phyloP scores from a whole-genome alignment of 2,113 vertebrate species.

The Tricholaema leucomelas region DNA sequence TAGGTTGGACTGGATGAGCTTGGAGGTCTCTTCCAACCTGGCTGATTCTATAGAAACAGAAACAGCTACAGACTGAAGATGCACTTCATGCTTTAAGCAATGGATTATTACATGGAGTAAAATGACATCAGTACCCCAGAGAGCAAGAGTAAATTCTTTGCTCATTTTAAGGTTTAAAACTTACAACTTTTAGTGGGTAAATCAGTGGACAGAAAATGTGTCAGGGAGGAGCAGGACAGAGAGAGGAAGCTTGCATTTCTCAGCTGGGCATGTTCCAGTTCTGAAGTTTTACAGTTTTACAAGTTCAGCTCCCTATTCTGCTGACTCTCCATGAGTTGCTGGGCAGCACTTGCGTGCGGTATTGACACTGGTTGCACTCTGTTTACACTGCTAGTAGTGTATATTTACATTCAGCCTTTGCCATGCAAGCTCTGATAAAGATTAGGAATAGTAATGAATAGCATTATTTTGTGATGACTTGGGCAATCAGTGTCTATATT shows the following conservation, averaged over 20 bases:
- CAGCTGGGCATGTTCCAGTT: background rate
- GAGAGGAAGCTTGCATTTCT: background rate
- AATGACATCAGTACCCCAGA: background rate
- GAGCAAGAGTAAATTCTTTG: background rate
- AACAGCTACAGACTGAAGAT: too few relatives aligned
- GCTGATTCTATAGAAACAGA: too few relatives aligned
- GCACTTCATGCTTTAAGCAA: background rate
- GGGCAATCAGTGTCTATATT: background rate
- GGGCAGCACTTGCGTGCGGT: background rate
- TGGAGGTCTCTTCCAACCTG: too few relatives aligned
- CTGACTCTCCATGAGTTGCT: background rate
- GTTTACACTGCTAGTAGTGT: background rate
- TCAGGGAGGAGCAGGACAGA: background rate
- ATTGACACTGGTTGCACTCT: background rate
- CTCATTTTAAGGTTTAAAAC: background rate
- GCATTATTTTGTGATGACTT: background rate
- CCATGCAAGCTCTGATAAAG: background rate
- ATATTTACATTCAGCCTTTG: constrained; percentile 6
- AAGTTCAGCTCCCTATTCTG: background rate
- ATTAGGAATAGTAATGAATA: constrained; percentile 1
- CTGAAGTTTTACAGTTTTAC: constrained; percentile 1
- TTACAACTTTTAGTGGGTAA: background rate
- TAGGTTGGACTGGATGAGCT: too few relatives aligned
- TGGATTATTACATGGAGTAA: background rate
- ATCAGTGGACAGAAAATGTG: background rate